Evolutionary conservation across 2,888 invertebrate genomes (phyloP).

Genomic region (Chaetogeoica ovagalla): DNA sequence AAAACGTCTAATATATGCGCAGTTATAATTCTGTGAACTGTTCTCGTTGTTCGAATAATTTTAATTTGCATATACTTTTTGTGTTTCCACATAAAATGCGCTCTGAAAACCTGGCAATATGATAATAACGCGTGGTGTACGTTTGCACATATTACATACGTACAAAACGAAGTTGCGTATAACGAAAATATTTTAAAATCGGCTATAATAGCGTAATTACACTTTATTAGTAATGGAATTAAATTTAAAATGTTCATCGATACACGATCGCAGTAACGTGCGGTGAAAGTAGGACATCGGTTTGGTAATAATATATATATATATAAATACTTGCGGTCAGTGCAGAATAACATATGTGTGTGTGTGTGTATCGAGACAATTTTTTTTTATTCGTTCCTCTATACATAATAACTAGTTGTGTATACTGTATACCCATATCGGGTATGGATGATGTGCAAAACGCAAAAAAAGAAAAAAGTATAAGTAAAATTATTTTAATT

Average conservation of each 20-base stretch:
- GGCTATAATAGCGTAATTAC: constrained; percentile 25
- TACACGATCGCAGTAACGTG: constrained; percentile 41
- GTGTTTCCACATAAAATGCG: no score
- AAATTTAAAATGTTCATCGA: constrained; percentile 44
- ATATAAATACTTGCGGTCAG: no score
- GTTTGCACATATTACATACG: no score
- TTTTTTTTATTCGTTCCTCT: constrained; percentile 33
- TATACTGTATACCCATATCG: not conserved
- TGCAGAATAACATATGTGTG: constrained; percentile 17
- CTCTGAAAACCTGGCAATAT: not conserved
- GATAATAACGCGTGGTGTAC: not conserved
- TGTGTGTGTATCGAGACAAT: constrained; percentile 21
- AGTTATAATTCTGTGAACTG: not conserved
- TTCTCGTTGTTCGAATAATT: not conserved
- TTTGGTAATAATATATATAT: constrained; percentile 46
- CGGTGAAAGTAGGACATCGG: constrained; percentile 51
- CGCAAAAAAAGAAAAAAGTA: no score
- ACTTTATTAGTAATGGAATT: constrained; percentile 32
- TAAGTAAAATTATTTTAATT: constrained; percentile 41
- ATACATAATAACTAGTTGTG: constrained; percentile 45
- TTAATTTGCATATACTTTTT: no score
- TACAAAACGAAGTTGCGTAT: constrained; percentile 16
- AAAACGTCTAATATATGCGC: not conserved
- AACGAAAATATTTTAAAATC: constrained; percentile 27
- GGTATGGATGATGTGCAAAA: constrained; percentile 34